Evolutionary conservation across 2,113 vertebrate species (phyloP), one percentile per base, ranked within the genome.

Genomic region (Sander lucioperca): DNA sequence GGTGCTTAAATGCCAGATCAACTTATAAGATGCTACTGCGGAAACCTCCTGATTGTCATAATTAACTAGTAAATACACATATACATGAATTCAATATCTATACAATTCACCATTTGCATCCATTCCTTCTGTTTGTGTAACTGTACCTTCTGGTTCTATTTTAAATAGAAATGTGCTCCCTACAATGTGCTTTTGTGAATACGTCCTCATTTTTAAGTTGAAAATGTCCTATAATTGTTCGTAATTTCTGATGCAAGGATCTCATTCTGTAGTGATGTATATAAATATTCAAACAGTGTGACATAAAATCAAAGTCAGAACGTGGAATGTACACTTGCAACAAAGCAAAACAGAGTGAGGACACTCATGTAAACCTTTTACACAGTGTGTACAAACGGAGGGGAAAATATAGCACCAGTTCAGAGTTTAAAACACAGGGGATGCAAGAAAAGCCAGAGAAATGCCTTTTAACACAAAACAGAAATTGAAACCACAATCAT

Each of bases 361-460:
- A 72, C 64, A 27, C 54, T 67, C 36, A 63, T 82, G 85, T 89
- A 81, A 91, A 90, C 82, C 90, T 81, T 82, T 77, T n/a, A 83
- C 86, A 87, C 67, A 36, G 70, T 77, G 77, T 77, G 67, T 85
- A 79, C 89, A 86, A 90, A 94, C 79, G 45, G 70, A 80, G 59
- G 90, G 72, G 79, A 90, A 89, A 91, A 82, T 66, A 87, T 94
- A 96, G 94, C 95, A 96, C 93, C 94, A 90, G 88, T 91, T 92
- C 76, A 79, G 79, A 90, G 77, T 91, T 83, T 74, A 61, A 77
- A 89, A 87, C 76, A 86, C 56, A 53, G 69, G 72, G 56, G 76
- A 90, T 53, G 78, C 62, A 1, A 74, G 33, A 77, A 83, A 83
- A 86, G 64, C 58, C 56, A 76, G 27, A 67, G 74, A 77, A 76